Percentiles rank a stretch among this genome's conserved stretches.
Evolutionary conservation across 1,140 invertebrate species (phyloP).

Genomic region (Hylaeus volcanicus): DNA sequence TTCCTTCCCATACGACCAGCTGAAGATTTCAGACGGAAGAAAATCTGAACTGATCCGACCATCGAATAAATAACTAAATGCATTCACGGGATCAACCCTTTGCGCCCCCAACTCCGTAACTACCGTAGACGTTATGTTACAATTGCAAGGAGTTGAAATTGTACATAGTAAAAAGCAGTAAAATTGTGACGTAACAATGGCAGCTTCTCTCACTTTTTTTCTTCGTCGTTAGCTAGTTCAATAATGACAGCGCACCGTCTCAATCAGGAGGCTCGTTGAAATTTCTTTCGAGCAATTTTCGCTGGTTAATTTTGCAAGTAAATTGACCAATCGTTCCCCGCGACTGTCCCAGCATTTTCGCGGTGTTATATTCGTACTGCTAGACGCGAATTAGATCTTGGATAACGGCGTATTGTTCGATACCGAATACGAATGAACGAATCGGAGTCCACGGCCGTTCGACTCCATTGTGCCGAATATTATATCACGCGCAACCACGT

Average conservation of each 20-base stretch:
- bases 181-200: background rate
- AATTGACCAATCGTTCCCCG: conserved; percentile 16
- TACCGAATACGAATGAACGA: conserved; percentile 30
- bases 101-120: no score
- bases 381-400: conserved; percentile 28
- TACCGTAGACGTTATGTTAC: no score
- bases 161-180: background rate
- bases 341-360: background rate
- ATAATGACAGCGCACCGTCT: background rate
- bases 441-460: conserved; percentile 12
- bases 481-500: conserved; percentile 19
- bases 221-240: no score
- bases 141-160: no score
- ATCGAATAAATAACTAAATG: no score
- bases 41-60: no score
- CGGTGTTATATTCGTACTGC: conserved; percentile 2
- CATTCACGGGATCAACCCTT: no score
- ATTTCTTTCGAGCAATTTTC: background rate
- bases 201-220: no score
- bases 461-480: conserved; percentile 38
- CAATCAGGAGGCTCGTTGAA: no score
- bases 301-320: conserved; percentile 1
- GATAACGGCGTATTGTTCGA: conserved; percentile 39
- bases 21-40: no score
- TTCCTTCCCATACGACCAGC: no score